Evolutionary conservation across 2,888 invertebrate genomes (phyloP).

Genomic region (Allolobophora icterica): DNA sequence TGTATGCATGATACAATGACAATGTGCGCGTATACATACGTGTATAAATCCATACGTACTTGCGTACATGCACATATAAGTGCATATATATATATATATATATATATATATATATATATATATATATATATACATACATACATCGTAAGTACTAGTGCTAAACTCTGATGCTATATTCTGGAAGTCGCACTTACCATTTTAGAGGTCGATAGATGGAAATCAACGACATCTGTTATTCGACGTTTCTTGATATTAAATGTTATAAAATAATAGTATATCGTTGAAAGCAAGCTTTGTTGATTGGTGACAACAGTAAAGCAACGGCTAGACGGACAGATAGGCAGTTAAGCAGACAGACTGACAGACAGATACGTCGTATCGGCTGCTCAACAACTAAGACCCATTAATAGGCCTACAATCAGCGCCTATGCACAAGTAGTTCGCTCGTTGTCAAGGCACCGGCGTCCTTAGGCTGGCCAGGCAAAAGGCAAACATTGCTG

Average conservation of each 20-base stretch:
- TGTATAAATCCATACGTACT: too few species aligned
- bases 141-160: background rate
- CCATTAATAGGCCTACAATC: background rate
- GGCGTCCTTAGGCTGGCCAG: background rate
- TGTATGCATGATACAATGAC: too few species aligned
- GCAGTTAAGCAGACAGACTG: background rate
- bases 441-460: background rate
- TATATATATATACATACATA: background rate
- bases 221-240: background rate
- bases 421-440: background rate
- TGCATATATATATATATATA: background rate
- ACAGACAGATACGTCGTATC: background rate
- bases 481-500: constrained; percentile 17
- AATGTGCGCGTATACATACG: too few species aligned
- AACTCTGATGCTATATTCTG: background rate
- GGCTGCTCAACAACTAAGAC: background rate
- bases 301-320: background rate
- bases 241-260: background rate
- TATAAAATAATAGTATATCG: background rate
- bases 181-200: background rate
- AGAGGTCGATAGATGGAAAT: background rate
- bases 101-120: background rate
- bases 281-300: background rate
- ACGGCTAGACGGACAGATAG: background rate
- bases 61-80: too few species aligned